Evolutionary conservation across 2,888 invertebrate species (phyloP), one percentile per base, ranked within the genome.

Genomic region (Sarcophaga rosellei): DNA sequence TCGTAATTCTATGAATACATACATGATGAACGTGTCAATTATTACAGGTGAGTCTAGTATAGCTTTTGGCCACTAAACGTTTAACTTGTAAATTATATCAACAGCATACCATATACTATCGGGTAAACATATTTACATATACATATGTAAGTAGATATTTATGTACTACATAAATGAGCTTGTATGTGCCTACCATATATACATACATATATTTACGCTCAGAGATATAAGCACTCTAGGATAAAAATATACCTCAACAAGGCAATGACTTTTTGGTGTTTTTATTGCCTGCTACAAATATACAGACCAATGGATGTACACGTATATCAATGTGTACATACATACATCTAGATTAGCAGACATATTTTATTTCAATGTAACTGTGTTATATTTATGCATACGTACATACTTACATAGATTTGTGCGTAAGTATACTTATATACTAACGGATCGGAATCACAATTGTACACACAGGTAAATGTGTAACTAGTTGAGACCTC

Each of bases 241-340:
- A 83, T 68, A 82, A 35, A 12, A 61, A 74, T 90, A 90, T 90
- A 91, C 90, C 90, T 91, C 90, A 91, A 90, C 90, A 90, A 92
- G 92, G 91, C 91, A 91, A 91, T 91, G 91, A 92, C 91, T 91
- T 92, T 90, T 91, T 91, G 91, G 90, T 91, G 90, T 90, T 89
- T 90, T 90, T 90, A 89, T 90, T 91, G 91, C 84, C 89, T 83
- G 75, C 15, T 44, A 70, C 88, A 88, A 84, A 62, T 35, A 68
- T 69, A 84, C 74, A 85, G 74, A 87, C 81, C 65, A 70, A 79
- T 70, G 85, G 62, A 87, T 6, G 62, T 23, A 73, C 47, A 83
- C 35, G 69, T 44, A 59, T 53, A 25, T 57, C 21, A 4, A 65
- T 12, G 59, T n/a, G n/a, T 47, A 21, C 17, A 12, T 47, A 21